Base-by-base conservation (phyloP, 1,140 invertebrate genomes). In the Agrypnia vestita region DNA sequence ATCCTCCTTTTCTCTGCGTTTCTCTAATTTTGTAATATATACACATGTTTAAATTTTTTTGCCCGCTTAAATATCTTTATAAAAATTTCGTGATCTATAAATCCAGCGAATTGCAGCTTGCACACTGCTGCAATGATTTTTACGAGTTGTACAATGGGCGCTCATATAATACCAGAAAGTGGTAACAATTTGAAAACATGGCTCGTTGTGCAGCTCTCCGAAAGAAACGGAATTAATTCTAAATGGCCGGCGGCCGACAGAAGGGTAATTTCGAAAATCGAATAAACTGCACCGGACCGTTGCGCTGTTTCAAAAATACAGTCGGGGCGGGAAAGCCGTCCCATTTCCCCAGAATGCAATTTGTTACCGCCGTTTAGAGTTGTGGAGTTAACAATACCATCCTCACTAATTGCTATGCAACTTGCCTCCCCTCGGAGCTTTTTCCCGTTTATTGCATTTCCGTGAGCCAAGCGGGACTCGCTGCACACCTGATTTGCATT, bases 361-460 rank as follows among this genome's bases (percentile, higher is more conserved):
- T 77, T 77, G 62, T 77, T 67, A 53, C 75, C 59, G 43, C 59
- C 62, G 75, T 67, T 77, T 53, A 77, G 75, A 61, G 59, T 49
- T 67, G 75, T 44, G 75, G 75, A 44, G 62, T 77, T 77, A 77
- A 77, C 75, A 77, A 77, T 77, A 77, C 75, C 72, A 75, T 75
- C 53, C 72, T 44, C 55, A 44, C 72, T 75, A 75, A 75, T 75
- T 75, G 72, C 72, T 59, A 59, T 75, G 51, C 72, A 75, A 61
- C 25, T 61, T 75, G 21, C 72, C 72, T 64, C 64, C 44, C 44
- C 15, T 69, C 43, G 64, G 64, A 7, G 64, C 44, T 47, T 69
- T 64, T 64, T 69, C 44, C 15, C 64, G 64, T 69, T 69, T 69
- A 69, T 69, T 69, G 64, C 64, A 46, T n/a, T 19, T 47, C 43